Evolutionary conservation across 2,888 invertebrate genomes (phyloP), one percentile per base, ranked within the genome.

Genomic region (Dicyrtoma fusca): DNA sequence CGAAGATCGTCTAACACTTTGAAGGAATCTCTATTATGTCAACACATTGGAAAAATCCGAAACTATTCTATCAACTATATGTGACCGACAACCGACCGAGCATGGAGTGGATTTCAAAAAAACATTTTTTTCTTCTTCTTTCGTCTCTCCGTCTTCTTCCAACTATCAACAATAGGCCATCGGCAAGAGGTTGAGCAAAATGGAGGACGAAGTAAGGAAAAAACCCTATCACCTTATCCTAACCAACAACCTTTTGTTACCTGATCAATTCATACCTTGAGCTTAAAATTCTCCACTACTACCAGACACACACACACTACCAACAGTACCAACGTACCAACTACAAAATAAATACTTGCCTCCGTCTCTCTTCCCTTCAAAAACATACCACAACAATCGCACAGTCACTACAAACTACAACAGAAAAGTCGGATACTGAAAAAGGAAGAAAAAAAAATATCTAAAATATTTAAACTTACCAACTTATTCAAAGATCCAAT

Each of bases 151-250:
- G n/a, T n/a, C n/a, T n/a, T n/a, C n/a, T n/a, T 57, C 25, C 23
- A 57, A 25, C 21, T n/a, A 57, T 25, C 57, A 57, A 57, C 34
- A 34, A 34, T 57, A 59, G 73, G 73, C 73, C 69, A 69, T 73
- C 69, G 69, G 73, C 69, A 73, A 66, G 49, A 66, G 68, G 23
- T 57, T 68, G 74, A 74, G 74, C 72, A 72, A 74, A 71, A 74
- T 74, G 74, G 74, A 69, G 74, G 74, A 71, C 71, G 34, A 5
- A 3, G 59, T 62, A 70, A 70, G 26, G 70, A 70, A 70, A 49
- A 70, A 70, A 68, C 53, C 25, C 42, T 11, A 19, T 34, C 34
- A 55, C 26, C 62, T 61, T 55, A 63, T 63, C 63, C n/a, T n/a
- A n/a, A n/a, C n/a, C 62, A 64, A 69, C 66, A 68, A 66, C 61